phyloP scores from a whole-genome alignment of 2,113 vertebrate species.

The Ia io region DNA sequence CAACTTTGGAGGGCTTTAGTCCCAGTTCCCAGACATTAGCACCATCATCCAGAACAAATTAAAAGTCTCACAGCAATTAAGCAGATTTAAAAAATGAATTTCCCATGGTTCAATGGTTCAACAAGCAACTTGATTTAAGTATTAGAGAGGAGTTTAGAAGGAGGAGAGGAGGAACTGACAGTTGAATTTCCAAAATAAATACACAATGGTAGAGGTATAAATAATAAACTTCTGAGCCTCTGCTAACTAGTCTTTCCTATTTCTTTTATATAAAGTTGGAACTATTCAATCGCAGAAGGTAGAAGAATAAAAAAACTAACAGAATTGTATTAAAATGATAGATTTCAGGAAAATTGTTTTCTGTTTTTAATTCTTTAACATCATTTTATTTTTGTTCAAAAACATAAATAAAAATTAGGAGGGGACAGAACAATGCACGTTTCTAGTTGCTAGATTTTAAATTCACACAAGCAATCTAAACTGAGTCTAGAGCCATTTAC shows the following conservation, averaged over 20 bases:
- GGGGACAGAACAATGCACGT: background rate
- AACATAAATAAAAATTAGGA: background rate
- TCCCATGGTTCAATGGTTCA: constrained; percentile 74
- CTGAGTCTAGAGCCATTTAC: background rate
- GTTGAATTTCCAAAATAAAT: constrained; percentile 53
- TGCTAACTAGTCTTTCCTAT: background rate
- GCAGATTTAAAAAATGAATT: constrained; percentile 78
- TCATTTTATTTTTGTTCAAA: constrained; percentile 13
- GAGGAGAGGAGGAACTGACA: background rate
- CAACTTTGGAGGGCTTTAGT: constrained; percentile 70
- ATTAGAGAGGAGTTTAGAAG: constrained; percentile 37
- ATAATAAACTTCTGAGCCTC: constrained; percentile 14
- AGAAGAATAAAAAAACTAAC: constrained; percentile 2
- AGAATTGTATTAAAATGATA: background rate
- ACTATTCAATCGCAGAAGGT: background rate
- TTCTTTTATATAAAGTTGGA: background rate
- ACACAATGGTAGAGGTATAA: background rate
- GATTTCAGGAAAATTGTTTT: background rate
- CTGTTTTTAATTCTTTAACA: background rate
- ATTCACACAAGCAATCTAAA: background rate
- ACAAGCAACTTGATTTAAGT: constrained; percentile 56
- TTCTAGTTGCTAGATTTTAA: background rate
- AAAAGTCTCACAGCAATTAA: constrained; percentile 79
- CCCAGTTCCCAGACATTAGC: constrained; percentile 77
- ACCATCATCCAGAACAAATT: constrained; percentile 79